A percentile compares a stretch with the other conserved stretches of the same genome.
Evolutionary conservation across 2,797 vertebrate species (phyloP).

Genomic region (Catamblyrhynchus diadema): DNA sequence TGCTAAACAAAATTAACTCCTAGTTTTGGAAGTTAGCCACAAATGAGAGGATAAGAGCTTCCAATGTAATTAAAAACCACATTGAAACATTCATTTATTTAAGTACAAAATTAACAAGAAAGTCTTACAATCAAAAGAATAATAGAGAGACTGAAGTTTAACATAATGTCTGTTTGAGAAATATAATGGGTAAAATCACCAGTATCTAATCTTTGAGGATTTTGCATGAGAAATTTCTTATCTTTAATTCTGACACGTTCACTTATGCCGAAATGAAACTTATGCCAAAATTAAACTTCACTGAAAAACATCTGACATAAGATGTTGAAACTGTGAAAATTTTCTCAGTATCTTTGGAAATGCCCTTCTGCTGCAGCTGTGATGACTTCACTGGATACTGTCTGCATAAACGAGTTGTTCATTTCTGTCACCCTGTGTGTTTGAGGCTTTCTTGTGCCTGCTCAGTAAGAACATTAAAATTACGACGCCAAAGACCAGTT

Average conservation of each 20-base stretch:
- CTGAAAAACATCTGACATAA: background rate
- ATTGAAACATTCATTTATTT: background rate
- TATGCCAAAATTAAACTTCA: background rate
- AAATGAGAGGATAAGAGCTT: background rate
- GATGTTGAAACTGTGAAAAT: background rate
- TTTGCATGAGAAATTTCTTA: background rate
- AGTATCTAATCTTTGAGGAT: background rate
- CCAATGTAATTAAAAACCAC: background rate
- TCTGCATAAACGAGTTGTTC: rapidly evolving
- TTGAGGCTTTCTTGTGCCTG: background rate
- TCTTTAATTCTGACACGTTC: background rate
- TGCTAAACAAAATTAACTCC: background rate
- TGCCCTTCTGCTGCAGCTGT: background rate
- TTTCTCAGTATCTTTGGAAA: background rate
- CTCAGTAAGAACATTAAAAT: background rate
- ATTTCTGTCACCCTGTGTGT: background rate
- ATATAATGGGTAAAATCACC: background rate
- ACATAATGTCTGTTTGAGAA: background rate
- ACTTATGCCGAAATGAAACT: background rate
- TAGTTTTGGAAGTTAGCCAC: background rate
- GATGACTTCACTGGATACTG: background rate
- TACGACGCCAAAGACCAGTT: background rate
- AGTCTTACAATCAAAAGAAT: background rate
- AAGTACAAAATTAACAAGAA: background rate
- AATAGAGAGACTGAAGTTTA: background rate